Evolutionary conservation across 2,113 vertebrate species (phyloP).

Genomic region (Bubo blakistoni): DNA sequence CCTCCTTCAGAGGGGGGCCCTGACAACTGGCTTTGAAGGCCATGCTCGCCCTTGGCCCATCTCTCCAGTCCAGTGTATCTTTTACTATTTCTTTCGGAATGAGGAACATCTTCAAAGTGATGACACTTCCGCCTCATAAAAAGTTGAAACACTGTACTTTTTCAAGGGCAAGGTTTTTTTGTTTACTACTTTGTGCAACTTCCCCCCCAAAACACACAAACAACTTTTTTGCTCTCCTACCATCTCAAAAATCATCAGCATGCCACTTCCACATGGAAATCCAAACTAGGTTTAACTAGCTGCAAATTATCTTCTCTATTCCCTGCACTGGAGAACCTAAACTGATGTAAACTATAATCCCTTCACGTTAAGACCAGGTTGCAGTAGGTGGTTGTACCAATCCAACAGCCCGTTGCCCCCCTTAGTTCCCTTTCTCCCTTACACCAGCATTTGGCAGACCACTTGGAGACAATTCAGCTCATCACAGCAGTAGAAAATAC

Average conservation of each 20-base stretch:
- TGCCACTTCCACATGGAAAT: background rate
- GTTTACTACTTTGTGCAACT: background rate
- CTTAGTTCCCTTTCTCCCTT: background rate
- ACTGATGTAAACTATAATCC: background rate
- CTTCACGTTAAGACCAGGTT: background rate
- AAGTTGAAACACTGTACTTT: background rate
- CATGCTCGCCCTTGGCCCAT: background rate
- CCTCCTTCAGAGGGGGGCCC: background rate
- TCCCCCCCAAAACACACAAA: background rate
- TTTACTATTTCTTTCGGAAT: background rate
- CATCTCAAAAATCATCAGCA: background rate
- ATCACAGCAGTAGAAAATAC: background rate
- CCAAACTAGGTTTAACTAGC: background rate
- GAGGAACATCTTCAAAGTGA: background rate
- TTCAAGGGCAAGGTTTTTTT: background rate
- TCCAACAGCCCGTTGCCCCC: fast-evolving
- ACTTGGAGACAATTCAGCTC: background rate
- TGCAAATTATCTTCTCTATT: background rate
- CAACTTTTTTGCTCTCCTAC: background rate
- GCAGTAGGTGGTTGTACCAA: background rate
- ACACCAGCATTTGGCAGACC: background rate
- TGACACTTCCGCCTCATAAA: background rate
- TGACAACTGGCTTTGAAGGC: background rate
- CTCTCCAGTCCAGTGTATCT: background rate
- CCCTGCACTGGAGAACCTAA: background rate